Conservation (phyloP, 2,113 vertebrate species). For the Halichoeres trimaculatus region DNA sequence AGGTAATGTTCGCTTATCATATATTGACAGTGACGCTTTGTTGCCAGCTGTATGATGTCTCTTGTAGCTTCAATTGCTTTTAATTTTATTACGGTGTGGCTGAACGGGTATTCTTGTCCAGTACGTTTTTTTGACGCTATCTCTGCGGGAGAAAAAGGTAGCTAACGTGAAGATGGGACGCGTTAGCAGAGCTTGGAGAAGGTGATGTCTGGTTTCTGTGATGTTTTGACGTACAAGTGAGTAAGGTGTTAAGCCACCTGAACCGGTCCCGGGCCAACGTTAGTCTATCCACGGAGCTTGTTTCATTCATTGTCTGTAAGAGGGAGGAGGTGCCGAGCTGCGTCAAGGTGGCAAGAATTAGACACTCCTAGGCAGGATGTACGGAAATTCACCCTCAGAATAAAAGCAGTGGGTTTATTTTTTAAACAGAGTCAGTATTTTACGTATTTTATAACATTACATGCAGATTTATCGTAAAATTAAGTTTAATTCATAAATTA, state of each 20-base stretch:
- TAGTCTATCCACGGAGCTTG: conserved; percentile 40
- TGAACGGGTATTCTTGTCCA: background rate
- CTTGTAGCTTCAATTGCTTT: background rate
- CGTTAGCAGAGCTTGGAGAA: background rate
- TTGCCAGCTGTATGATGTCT: too few species aligned
- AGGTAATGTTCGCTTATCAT: conserved; percentile 54
- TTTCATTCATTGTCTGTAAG: conserved; percentile 78
- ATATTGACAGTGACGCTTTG: background rate
- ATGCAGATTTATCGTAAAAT: too few species aligned
- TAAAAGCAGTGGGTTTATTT: background rate
- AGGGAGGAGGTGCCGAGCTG: conserved; percentile 61
- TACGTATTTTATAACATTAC: too few species aligned
- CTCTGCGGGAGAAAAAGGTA: conserved; percentile 21
- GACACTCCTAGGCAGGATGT: conserved; percentile 38
- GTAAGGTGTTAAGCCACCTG: conserved; percentile 18
- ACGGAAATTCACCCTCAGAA: conserved; percentile 4
- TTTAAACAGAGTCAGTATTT: too few species aligned
- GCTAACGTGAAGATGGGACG: conserved; percentile 5
- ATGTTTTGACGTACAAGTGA: background rate
- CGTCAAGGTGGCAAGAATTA: conserved; percentile 50
- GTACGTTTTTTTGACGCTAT: conserved; percentile 27
- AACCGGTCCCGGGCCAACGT: conserved; percentile 36
- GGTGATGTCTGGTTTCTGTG: background rate
- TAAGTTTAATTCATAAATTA: too few species aligned
- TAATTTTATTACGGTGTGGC: background rate